Base-by-base conservation (phyloP, 2,113 vertebrate species). In the Tympanuchus pallidicinctus region DNA sequence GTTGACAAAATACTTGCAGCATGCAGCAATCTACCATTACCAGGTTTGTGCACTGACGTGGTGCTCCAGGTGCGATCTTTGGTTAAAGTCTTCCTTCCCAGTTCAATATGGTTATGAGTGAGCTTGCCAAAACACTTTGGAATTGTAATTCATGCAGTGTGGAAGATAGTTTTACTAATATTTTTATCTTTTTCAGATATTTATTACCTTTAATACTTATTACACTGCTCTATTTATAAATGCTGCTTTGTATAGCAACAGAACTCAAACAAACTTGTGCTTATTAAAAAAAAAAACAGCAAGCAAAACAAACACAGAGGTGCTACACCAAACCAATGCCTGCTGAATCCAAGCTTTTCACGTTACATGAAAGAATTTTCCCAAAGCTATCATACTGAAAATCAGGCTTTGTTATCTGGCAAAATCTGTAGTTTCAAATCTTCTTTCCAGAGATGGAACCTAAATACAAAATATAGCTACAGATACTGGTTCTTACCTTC, bases 291-390 rank as follows among this genome's bases (percentile, higher is more conserved):
- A 0, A 45, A 70, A n/a, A 70, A 86, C 87, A 50, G 0, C 0
- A 50, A 71, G 73, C 38, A 74, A 86, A 86, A 50, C 73, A 77
- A 77, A 71, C 65, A 42, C 1, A 63, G 47, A 86, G 88, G 11
- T 54, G 20, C 57, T 81, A 30, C 77, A 72, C 72, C 83, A 34
- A 88, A 52, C 56, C 32, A 92, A 64, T 30, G 47, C 13, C 43
- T 10, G 4, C 34, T 88, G 76, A 83, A 95, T 86, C 59, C 47
- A 94, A 88, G 47, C 38, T 69, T 92, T 93, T 93, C 86, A 79
- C 3, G 0, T 89, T 90, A 82, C 77, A 72, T 54, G 34, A 59
- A 79, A 79, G 57, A 50, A 18, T 56, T 89, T 93, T 74, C 75
- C 38, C 60, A 82, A 83, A 12, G 42, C n/a, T 50, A 34, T 86